Evolutionary conservation across 2,888 invertebrate genomes (phyloP).

Genomic region (Formica aserva): DNA sequence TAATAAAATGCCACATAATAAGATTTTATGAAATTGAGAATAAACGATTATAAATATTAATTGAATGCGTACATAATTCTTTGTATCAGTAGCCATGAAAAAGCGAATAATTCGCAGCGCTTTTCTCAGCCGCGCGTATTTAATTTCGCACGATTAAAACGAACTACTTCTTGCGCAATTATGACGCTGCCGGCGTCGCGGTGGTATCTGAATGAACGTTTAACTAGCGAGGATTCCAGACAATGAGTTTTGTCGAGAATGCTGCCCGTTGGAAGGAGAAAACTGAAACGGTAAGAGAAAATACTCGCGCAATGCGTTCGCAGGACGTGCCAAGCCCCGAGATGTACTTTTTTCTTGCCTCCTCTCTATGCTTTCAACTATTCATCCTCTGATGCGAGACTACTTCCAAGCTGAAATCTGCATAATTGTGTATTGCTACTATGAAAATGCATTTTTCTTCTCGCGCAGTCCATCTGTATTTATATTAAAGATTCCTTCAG

Average conservation of each 20-base stretch:
- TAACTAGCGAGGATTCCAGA: constrained; percentile 56
- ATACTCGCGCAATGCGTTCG: constrained; percentile 37
- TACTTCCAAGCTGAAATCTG: constrained; percentile 57
- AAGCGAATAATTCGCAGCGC: constrained; percentile 53
- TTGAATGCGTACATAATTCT: constrained; percentile 23
- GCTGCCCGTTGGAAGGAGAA: constrained; percentile 33
- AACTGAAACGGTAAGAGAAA: constrained; percentile 42
- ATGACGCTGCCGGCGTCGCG: constrained; percentile 32
- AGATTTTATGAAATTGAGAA: constrained; percentile 19
- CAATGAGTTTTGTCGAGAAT: constrained; percentile 57
- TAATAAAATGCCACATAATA: constrained; percentile 16
- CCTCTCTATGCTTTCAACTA: constrained; percentile 52
- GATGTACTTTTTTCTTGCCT: constrained; percentile 22
- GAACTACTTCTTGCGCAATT: constrained; percentile 41
- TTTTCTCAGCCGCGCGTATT: constrained; percentile 43
- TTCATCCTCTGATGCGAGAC: constrained; percentile 59
- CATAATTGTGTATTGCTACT: constrained; percentile 64
- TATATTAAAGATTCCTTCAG: neutral
- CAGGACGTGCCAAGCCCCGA: constrained; percentile 19
- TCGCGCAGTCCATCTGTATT: neutral
- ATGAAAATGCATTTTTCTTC: constrained; percentile 38
- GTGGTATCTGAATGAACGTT: constrained; percentile 48
- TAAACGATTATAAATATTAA: constrained; percentile 37
- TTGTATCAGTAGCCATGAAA: constrained; percentile 17
- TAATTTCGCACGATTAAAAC: constrained; percentile 53